phyloP scores from a whole-genome alignment of 2,888 invertebrate species.

The Drosophila picticornis region DNA sequence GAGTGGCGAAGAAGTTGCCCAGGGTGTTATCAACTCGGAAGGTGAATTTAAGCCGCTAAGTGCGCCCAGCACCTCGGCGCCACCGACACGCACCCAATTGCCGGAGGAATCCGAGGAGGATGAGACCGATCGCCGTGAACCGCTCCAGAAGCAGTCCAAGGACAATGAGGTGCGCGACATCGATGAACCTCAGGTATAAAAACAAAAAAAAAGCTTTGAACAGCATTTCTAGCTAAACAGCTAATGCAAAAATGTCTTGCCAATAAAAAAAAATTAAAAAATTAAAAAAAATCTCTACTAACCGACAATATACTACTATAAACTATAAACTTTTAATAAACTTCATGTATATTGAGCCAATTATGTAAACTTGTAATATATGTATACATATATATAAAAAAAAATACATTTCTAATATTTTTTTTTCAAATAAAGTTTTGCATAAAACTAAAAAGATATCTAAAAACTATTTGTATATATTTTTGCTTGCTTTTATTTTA shows the following conservation, averaged over 20 bases:
- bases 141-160: conserved; percentile 69
- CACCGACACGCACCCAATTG: conserved; percentile 42
- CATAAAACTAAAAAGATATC: conserved; percentile 49
- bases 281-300: conserved; percentile 52
- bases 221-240: conserved; percentile 48
- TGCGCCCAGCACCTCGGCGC: conserved; percentile 55
- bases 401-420: conserved; percentile 45
- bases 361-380: conserved; percentile 63
- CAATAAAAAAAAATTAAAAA: conserved; percentile 20
- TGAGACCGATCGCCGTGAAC: conserved; percentile 70
- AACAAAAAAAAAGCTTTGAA: conserved; percentile 19
- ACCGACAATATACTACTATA: conserved; percentile 52
- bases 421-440: conserved; percentile 71
- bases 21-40: conserved; percentile 55
- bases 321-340: conserved; percentile 38
- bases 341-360: conserved; percentile 50
- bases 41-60: conserved; percentile 36
- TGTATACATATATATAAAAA: conserved; percentile 44
- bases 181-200: conserved; percentile 84
- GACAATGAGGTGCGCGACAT: conserved; percentile 83
- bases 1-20: conserved; percentile 77
- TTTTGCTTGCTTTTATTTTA: conserved; percentile 47
- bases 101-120: conserved; percentile 70
- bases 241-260: conserved; percentile 45
- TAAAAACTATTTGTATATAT: conserved; percentile 52